phyloP scores from a whole-genome alignment of 2,113 vertebrate species.

The Callionymus lyra region DNA sequence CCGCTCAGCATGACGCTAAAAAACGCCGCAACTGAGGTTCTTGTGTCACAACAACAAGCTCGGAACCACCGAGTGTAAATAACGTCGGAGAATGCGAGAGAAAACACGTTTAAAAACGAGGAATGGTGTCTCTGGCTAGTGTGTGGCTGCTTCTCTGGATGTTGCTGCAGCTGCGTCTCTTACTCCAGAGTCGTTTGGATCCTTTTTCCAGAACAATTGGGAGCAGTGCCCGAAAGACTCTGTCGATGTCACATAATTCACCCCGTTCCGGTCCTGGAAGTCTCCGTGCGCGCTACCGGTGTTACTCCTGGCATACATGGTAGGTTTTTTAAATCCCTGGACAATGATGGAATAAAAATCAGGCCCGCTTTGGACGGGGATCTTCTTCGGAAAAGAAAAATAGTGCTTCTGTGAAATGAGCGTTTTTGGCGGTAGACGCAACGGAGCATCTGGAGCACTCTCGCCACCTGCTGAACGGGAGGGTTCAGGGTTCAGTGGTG shows the following conservation, averaged over 20 bases:
- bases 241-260: constrained; percentile 60
- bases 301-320: constrained; percentile 60
- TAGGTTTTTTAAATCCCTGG: constrained; percentile 30
- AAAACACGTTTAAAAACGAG: too few relatives aligned
- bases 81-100: too few relatives aligned
- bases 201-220: constrained; percentile 67
- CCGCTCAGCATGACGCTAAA: constrained; percentile 35
- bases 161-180: constrained; percentile 39
- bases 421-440: constrained; percentile 49
- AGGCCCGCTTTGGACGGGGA: constrained; percentile 55
- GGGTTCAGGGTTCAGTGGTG: too few relatives aligned
- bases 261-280: constrained; percentile 60
- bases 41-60: neutral
- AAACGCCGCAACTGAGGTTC: neutral
- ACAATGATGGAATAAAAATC: constrained; percentile 42
- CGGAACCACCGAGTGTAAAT: too few relatives aligned
- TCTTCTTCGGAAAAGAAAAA: constrained; percentile 61
- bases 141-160: too few relatives aligned
- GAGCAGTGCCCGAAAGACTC: constrained; percentile 63
- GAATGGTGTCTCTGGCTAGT: too few relatives aligned
- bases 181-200: constrained; percentile 64
- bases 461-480: constrained; percentile 42
- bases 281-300: constrained; percentile 57
- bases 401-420: constrained; percentile 49
- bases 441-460: neutral